Evolutionary conservation across 1,140 invertebrate genomes (phyloP), one percentile per base, ranked within the genome.

Genomic region (Oncopodura yosiiana): DNA sequence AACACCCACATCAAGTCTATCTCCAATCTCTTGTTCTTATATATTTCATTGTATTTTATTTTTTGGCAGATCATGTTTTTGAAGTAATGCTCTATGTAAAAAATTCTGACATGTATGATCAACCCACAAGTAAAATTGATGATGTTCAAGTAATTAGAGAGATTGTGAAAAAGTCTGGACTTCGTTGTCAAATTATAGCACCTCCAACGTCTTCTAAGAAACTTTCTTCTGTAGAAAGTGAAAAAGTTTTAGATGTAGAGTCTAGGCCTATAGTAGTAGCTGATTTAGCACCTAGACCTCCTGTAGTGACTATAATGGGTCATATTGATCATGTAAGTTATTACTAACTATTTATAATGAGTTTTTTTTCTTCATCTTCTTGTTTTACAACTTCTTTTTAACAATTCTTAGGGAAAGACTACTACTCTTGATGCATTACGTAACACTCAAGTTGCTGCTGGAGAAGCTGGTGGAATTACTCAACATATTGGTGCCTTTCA

Each of bases 401-500:
- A n/a, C n/a, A n/a, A n/a, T n/a, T n/a, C n/a, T n/a, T n/a, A n/a
- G n/a, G n/a, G 62, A 18, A 99, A 99, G 79, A 99, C 96, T 3
- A 98, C 95, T 3, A 74, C 99, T 3, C 71, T 99, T 6, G 96
- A 99, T 74, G 75, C 85, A 1, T 71, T 99, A 18, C 72, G 95
- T 50, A 79, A 93, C 49, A 82, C 91, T 0, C 78, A 81, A 53
- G 82, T 99, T 34, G 94, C 93, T 0, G 78, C 83, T 18, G 75
- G 81, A 32, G 96, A 99, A 76, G 95, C 94, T 74, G 96, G 96
- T n/a, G 96, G 96, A 16, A 99, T 99, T 38, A 99, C 96, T 0
- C 96, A 99, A 71, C 94, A 99, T 70, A 98, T 99, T 69, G 96
- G 95, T 58, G 96, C 96, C 30, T 99, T 99, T 74, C 84, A 84